Evolutionary conservation across 2,888 invertebrate genomes (phyloP).

Genomic region (Megaustenia siamemsis): DNA sequence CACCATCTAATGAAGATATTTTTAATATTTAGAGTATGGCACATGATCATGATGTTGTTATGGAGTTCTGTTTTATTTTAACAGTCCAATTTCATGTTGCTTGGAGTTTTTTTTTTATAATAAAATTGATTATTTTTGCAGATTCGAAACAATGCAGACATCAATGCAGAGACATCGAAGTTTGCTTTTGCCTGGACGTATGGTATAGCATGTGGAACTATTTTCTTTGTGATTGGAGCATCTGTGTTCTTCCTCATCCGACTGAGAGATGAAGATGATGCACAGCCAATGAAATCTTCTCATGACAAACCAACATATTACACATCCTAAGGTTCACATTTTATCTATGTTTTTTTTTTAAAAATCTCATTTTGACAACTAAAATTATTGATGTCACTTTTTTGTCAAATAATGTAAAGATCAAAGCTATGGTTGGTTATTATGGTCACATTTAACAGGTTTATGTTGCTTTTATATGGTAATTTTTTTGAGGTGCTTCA

Average conservation of each 20-base stretch:
- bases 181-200: slow-evolving; percentile 71
- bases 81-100: no score
- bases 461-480: no score
- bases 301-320: slow-evolving; percentile 23
- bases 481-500: no score
- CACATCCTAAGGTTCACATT: neutral
- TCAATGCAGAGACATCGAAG: slow-evolving; percentile 53
- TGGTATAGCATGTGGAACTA: slow-evolving; percentile 70
- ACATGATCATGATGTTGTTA: no score
- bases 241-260: slow-evolving; percentile 66
- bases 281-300: slow-evolving; percentile 43
- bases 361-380: neutral
- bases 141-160: slow-evolving; percentile 44
- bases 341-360: neutral
- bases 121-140: slow-evolving; percentile 9
- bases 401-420: no score
- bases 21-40: no score
- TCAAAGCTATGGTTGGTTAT: no score
- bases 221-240: slow-evolving; percentile 67
- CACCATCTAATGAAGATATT: no score
- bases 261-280: slow-evolving; percentile 50
- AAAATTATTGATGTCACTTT: no score
- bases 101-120: no score
- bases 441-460: no score
- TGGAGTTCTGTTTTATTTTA: no score